Percentiles rank a stretch among this genome's conserved stretches.
phyloP scores from a whole-genome alignment of 2,888 invertebrate genomes.

The Neoaliturus tenellus region DNA sequence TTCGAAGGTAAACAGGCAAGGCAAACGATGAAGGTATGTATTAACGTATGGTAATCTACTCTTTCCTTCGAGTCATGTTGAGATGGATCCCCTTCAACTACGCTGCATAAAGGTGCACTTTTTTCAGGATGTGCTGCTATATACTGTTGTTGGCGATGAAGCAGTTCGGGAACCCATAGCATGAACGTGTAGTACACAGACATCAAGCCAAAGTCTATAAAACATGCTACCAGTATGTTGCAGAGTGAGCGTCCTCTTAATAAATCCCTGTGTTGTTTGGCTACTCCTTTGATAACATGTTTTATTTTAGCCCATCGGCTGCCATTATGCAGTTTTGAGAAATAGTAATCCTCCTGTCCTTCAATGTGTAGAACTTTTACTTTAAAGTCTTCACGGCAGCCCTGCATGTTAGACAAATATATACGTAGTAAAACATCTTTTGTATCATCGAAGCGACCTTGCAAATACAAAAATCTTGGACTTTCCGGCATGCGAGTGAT shows the following conservation, averaged over 20 bases:
- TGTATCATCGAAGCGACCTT: slow-evolving; percentile 74
- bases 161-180: slow-evolving; percentile 59
- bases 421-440: slow-evolving; percentile 75
- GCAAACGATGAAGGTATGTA: slow-evolving; percentile 50
- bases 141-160: slow-evolving; percentile 47
- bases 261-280: slow-evolving; percentile 38
- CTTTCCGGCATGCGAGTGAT: slow-evolving; percentile 77
- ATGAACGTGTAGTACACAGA: slow-evolving; percentile 73
- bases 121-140: background rate
- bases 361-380: slow-evolving; percentile 18
- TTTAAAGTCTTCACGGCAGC: background rate
- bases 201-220: slow-evolving; percentile 79
- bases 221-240: slow-evolving; percentile 75
- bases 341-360: slow-evolving; percentile 23
- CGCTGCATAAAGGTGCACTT: slow-evolving; percentile 12
- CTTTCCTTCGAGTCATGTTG: background rate
- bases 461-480: slow-evolving; percentile 76
- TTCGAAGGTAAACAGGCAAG: slow-evolving; percentile 48
- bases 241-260: background rate
- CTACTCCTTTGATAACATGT: background rate
- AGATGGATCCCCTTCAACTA: background rate
- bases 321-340: background rate
- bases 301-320: slow-evolving; percentile 8
- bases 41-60: slow-evolving; percentile 17
- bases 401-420: slow-evolving; percentile 73